Conservation (phyloP, 2,113 vertebrate genomes). For the Aphelocoma coerulescens region DNA sequence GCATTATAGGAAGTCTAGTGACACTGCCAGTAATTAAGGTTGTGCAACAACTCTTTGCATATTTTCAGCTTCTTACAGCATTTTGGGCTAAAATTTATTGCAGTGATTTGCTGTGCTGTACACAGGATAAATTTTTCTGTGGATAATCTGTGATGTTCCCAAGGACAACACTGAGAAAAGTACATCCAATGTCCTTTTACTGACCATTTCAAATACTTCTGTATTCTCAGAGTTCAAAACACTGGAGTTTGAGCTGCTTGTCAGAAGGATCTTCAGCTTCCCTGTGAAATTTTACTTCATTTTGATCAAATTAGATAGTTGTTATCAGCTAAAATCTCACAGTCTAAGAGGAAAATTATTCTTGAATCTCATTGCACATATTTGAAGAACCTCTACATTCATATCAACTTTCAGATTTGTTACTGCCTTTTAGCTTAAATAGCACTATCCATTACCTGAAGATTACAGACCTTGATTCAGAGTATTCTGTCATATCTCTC, state of each 20-base stretch:
- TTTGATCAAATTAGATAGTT: background rate
- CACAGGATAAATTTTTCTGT: background rate
- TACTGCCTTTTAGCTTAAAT: slow-evolving; percentile 6
- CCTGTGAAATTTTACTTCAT: background rate
- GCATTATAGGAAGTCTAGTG: background rate
- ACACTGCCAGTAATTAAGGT: background rate
- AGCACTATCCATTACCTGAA: background rate
- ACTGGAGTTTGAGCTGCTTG: background rate
- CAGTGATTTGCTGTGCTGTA: background rate
- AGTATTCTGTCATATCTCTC: background rate
- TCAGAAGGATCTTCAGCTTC: background rate
- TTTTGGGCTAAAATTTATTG: background rate
- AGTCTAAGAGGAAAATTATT: background rate
- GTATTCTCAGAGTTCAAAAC: background rate
- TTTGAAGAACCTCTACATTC: background rate
- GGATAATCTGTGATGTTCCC: background rate
- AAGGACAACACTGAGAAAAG: background rate
- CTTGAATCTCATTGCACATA: background rate
- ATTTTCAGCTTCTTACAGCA: background rate
- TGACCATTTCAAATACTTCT: background rate
- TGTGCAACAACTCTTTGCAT: background rate
- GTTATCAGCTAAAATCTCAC: background rate
- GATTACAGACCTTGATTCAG: background rate
- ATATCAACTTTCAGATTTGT: background rate
- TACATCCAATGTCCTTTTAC: background rate